Percentiles rank a stretch among this genome's conserved stretches.
Evolutionary conservation across 2,113 vertebrate species (phyloP).

Genomic region (Notarius quadriscutis): DNA sequence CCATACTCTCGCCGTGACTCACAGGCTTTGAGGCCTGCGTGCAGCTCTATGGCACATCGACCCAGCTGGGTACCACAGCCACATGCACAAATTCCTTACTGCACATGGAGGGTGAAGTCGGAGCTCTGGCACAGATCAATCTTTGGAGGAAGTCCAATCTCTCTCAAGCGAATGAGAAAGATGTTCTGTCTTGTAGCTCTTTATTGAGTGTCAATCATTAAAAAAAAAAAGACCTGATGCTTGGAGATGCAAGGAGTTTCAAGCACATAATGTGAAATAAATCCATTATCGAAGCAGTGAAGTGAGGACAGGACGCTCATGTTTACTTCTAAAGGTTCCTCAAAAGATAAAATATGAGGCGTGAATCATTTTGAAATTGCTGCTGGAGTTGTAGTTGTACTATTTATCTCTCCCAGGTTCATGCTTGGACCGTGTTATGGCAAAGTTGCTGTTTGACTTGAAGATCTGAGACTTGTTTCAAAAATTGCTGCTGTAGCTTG

Average conservation of each 20-base stretch:
- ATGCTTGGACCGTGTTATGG: not conserved
- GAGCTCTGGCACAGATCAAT: constrained; percentile 25
- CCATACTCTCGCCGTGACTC: not conserved
- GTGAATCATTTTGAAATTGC: not conserved
- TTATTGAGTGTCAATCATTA: constrained; percentile 22
- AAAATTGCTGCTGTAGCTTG: not conserved
- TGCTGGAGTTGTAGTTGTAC: not conserved
- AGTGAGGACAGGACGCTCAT: not conserved
- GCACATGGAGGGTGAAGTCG: constrained; percentile 32
- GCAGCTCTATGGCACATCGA: constrained; percentile 12
- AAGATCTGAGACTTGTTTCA: not conserved
- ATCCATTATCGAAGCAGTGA: not conserved
- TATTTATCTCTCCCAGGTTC: not conserved
- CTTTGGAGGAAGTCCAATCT: constrained; percentile 14
- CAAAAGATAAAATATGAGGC: not conserved
- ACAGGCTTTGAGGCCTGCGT: constrained; percentile 8
- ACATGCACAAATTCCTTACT: constrained; percentile 26
- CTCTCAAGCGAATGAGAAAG: constrained; percentile 7
- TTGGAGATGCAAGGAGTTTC: not conserved
- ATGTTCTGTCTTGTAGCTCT: constrained; percentile 22
- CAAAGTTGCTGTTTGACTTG: not conserved
- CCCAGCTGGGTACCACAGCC: constrained; percentile 29
- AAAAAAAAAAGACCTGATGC: not conserved
- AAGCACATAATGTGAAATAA: not conserved
- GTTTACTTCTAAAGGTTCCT: not conserved